These are phyloP conservation scores for Trogon melanurus DNA, from an alignment of 2,113 vertebrate genomes.

Conservation along the genomic window DNA sequence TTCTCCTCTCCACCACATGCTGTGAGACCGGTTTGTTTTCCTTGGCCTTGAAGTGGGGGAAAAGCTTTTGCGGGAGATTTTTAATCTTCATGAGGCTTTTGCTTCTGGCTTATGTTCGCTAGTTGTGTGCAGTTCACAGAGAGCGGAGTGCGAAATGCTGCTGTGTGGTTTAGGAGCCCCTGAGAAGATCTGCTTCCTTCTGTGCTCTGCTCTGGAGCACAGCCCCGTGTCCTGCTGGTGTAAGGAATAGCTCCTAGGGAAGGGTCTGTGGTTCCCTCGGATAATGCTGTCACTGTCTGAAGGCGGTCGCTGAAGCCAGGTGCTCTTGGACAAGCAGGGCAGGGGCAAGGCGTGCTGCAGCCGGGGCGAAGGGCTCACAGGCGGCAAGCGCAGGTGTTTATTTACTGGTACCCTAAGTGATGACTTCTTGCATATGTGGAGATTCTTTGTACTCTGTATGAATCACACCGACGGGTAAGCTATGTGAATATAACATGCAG, in stretches of 20 bases:
- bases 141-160: background rate
- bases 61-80: background rate
- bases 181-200: background rate
- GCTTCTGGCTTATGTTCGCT: background rate
- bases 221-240: rapidly evolving
- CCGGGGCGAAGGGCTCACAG: rapidly evolving
- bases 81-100: background rate
- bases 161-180: background rate
- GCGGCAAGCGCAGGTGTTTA: rapidly evolving
- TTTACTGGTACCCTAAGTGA: background rate
- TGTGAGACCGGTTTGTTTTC: background rate
- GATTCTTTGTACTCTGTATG: background rate
- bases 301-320: background rate
- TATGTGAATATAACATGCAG: background rate
- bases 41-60: background rate
- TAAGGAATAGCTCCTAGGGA: background rate
- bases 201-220: rapidly evolving
- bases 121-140: background rate
- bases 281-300: rapidly evolving
- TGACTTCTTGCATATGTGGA: background rate
- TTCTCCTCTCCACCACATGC: background rate
- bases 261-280: background rate
- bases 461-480: background rate
- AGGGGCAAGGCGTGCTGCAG: background rate
- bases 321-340: rapidly evolving